Evolutionary conservation across 2,888 invertebrate species (phyloP), one percentile per base, ranked within the genome.

Genomic region (Sussaba pulchella): DNA sequence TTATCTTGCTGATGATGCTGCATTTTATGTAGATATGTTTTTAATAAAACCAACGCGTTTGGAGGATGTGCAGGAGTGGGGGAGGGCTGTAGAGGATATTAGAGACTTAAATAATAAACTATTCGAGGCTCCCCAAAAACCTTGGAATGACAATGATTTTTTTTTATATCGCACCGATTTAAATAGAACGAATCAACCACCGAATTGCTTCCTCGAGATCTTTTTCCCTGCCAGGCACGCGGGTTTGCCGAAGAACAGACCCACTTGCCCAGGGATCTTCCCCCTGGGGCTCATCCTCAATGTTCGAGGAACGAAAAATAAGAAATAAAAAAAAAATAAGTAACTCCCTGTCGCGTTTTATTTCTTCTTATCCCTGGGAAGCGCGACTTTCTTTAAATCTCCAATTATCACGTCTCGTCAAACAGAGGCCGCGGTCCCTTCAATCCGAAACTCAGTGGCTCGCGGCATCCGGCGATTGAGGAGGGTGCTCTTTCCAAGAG

Each of bases 321-420:
- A 31, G 31, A 31, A 31, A 31, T 2, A 2, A 31, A 31, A 31
- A 31, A 31, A 31, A 31, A 31, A 31, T 31, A 6, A 2, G 57
- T 31, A 39, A 70, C 75, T 76, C 78, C 24, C 72, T 57, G 36
- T 70, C 73, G 71, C 78, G 71, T 70, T 75, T 76, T 72, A 75
- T 75, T 79, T 71, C 67, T 76, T 75, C 71, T 67, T 61, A 72
- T 82, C 73, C 79, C 59, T n/a, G 19, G 14, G n/a, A 50, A 39
- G 26, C 52, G 67, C 75, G 79, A 36, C 71, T 84, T 81, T 82
- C 82, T 80, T 82, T 74, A 85, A 85, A 85, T 85, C 85, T 85
- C 82, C 85, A 85, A 85, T 85, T 85, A 85, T 85, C 85, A 84
- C 85, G 85, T 85, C 83, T 85, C 85, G 85, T 85, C 85, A 85